Evolutionary conservation across 2,797 vertebrate species (phyloP).

Genomic region (Cyclopterus lumpus): DNA sequence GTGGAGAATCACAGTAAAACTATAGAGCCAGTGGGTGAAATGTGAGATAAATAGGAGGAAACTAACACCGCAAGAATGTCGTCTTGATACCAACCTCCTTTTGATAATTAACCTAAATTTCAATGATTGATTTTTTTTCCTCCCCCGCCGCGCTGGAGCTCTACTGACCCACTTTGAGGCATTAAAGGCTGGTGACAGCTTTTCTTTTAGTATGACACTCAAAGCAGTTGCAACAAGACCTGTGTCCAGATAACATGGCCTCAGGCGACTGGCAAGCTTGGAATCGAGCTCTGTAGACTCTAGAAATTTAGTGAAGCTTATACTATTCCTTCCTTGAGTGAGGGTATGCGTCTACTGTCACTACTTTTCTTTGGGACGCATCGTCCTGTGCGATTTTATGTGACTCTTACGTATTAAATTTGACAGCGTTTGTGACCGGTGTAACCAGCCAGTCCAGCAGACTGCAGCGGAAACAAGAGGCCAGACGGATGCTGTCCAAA

Average conservation of each 20-base stretch:
- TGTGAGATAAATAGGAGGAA: constrained; percentile 4
- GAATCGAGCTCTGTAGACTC: neutral
- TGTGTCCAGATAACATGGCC: constrained; percentile 24
- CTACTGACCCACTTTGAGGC: constrained; percentile 70
- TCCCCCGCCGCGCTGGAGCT: constrained; percentile 38
- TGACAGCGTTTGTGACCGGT: neutral
- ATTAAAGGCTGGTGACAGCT: constrained; percentile 33
- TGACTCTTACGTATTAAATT: neutral
- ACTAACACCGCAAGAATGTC: neutral
- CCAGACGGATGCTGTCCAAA: neutral
- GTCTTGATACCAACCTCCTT: constrained; percentile 22
- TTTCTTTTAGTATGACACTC: constrained; percentile 34
- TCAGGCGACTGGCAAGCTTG: neutral
- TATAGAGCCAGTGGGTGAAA: neutral
- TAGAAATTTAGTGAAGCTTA: neutral
- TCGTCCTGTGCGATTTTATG: neutral
- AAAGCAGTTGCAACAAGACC: neutral
- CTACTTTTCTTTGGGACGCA: too few relatives aligned
- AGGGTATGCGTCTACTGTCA: neutral
- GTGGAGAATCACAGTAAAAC: neutral
- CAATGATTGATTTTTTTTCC: constrained; percentile 47
- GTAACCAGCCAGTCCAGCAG: neutral
- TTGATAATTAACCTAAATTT: constrained; percentile 63
- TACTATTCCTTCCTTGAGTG: neutral
- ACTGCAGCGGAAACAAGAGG: neutral